These are phyloP conservation scores for Tipula confusa DNA, from an alignment of 2,888 invertebrate genomes.

Conservation along the genomic window DNA sequence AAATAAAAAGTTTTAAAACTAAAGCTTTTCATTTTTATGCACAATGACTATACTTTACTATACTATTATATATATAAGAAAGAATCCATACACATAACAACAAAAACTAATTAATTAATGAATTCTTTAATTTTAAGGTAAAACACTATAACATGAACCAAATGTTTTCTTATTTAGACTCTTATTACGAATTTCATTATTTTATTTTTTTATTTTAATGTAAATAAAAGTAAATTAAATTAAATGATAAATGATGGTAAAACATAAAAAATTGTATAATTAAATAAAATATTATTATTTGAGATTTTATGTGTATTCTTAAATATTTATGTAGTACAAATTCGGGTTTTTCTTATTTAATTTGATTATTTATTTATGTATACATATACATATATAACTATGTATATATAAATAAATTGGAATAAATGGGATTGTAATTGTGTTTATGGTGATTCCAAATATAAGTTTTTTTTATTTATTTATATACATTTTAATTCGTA, in stretches of 20 bases:
- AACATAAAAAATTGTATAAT: neutral
- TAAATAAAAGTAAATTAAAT: slow-evolving; percentile 20
- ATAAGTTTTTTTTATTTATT: neutral
- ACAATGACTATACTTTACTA: neutral
- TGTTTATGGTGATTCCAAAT: neutral
- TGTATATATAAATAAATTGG: neutral
- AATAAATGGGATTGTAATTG: slow-evolving; percentile 6
- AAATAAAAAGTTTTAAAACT: neutral
- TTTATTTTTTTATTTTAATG: neutral
- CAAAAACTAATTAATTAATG: slow-evolving; percentile 1
- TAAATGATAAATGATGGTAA: slow-evolving; percentile 12
- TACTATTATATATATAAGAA: neutral
- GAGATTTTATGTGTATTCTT: neutral
- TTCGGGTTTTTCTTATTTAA: neutral
- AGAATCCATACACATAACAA: neutral
- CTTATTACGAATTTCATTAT: neutral
- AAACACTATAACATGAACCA: neutral
- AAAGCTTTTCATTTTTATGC: neutral
- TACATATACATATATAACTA: neutral
- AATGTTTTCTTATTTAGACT: neutral
- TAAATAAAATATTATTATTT: slow-evolving; percentile 25
- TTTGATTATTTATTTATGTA: neutral
- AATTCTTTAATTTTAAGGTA: neutral
- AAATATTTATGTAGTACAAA: neutral
- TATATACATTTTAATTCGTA: neutral